A percentile compares a stretch with the other conserved stretches of the same genome.
phyloP scores from a whole-genome alignment of 2,888 invertebrate species.

The Ophion obscuratus region DNA sequence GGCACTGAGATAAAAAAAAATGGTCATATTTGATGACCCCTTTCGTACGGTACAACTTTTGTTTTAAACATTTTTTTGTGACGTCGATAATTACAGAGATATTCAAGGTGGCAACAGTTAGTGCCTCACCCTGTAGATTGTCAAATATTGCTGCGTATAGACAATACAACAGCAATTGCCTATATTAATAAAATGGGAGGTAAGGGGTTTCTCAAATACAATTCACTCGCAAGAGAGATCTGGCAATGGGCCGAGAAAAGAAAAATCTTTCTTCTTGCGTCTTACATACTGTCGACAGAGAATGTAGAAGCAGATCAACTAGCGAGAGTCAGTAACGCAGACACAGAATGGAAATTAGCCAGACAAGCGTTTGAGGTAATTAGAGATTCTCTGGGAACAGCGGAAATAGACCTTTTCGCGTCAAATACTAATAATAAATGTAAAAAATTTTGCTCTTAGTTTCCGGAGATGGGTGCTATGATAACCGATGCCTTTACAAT shows the following conservation, averaged over 20 bases:
- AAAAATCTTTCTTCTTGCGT: slow-evolving; percentile 47
- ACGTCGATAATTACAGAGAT: no score
- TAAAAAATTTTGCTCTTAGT: neutral
- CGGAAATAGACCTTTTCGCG: slow-evolving; percentile 10
- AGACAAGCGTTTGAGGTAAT: neutral
- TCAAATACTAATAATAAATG: neutral
- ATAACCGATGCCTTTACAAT: no score
- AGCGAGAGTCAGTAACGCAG: neutral
- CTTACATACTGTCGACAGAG: slow-evolving; percentile 46
- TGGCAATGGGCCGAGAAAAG: slow-evolving; percentile 60
- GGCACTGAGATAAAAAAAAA: no score
- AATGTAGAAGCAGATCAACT: slow-evolving; percentile 43
- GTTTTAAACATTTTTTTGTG: no score
- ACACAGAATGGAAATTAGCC: slow-evolving; percentile 9
- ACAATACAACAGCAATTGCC: slow-evolving; percentile 61
- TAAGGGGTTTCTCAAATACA: slow-evolving; percentile 23
- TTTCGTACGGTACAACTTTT: no score
- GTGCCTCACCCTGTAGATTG: no score
- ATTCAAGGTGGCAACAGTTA: no score
- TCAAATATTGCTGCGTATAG: slow-evolving; percentile 50
- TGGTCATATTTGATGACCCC: no score
- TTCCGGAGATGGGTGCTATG: no score
- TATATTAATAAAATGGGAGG: slow-evolving; percentile 63
- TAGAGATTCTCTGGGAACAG: neutral
- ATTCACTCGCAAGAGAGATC: slow-evolving; percentile 41